Conservation (phyloP, 1,140 invertebrate species). For the Drosophila pruinosa region DNA sequence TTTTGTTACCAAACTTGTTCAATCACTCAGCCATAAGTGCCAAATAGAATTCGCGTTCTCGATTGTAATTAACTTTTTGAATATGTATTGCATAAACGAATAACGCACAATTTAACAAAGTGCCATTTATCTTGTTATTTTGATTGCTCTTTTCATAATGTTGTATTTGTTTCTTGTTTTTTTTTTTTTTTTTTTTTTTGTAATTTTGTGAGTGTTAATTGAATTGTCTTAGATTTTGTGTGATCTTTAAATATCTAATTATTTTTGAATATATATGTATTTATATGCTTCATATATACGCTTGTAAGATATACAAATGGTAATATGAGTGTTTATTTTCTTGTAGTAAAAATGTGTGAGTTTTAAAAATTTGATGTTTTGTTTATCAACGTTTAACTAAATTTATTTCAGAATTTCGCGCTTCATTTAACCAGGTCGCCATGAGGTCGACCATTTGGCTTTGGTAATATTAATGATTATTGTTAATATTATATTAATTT, state of each 20-base stretch:
- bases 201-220: constrained; percentile 41
- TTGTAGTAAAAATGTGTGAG: constrained; percentile 65
- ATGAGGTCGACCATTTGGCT: constrained; percentile 29
- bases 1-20: not conserved
- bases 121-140: constrained; percentile 19
- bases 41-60: not conserved
- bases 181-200: constrained; percentile 43
- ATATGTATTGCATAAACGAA: constrained; percentile 44
- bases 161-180: constrained; percentile 34
- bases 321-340: constrained; percentile 32
- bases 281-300: constrained; percentile 25
- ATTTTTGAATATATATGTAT: constrained; percentile 35
- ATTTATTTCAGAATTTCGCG: constrained; percentile 79
- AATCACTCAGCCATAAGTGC: not conserved
- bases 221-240: constrained; percentile 42
- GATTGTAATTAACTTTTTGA: constrained; percentile 41
- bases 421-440: constrained; percentile 59
- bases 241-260: constrained; percentile 33
- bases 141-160: not conserved
- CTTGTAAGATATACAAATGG: constrained; percentile 27
- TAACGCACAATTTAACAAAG: constrained; percentile 23
- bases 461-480: constrained; percentile 36
- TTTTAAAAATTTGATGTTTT: constrained; percentile 67
- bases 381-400: constrained; percentile 67
- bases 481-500: constrained; percentile 39